Evolutionary conservation across 2,888 invertebrate genomes (phyloP).

Genomic region (Xanthia icteritia): DNA sequence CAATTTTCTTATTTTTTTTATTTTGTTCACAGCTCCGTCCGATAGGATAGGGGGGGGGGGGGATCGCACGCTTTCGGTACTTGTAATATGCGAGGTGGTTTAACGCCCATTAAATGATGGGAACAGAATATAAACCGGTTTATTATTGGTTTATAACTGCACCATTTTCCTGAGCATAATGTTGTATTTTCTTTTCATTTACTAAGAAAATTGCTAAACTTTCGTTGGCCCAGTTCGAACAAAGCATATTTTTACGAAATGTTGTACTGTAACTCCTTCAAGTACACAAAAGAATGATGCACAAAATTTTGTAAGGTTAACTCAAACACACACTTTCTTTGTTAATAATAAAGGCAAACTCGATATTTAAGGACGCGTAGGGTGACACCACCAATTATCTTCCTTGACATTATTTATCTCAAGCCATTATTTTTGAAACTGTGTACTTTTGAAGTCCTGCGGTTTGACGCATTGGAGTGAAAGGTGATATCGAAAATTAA

Average conservation of each 20-base stretch:
- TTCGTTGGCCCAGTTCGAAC: conserved; percentile 18
- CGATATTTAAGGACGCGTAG: conserved; percentile 57
- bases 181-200: not conserved
- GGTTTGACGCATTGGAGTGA: conserved; percentile 49
- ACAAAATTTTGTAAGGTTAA: conserved; percentile 47
- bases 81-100: not conserved
- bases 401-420: conserved; percentile 46
- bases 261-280: not conserved
- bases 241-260: conserved; percentile 23
- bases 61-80: not conserved
- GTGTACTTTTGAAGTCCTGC: conserved; percentile 24
- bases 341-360: conserved; percentile 65
- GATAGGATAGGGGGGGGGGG: not conserved
- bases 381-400: conserved; percentile 56
- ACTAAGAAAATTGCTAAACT: conserved; percentile 10
- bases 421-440: conserved; percentile 42
- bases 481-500: conserved; percentile 35
- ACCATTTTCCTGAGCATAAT: not conserved
- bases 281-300: conserved; percentile 46
- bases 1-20: not conserved
- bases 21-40: not conserved
- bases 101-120: no score
- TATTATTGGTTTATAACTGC: not conserved
- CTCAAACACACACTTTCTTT: conserved; percentile 57
- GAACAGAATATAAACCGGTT: no score